Evolutionary conservation across 2,888 invertebrate species (phyloP).

Genomic region (Labia minor): DNA sequence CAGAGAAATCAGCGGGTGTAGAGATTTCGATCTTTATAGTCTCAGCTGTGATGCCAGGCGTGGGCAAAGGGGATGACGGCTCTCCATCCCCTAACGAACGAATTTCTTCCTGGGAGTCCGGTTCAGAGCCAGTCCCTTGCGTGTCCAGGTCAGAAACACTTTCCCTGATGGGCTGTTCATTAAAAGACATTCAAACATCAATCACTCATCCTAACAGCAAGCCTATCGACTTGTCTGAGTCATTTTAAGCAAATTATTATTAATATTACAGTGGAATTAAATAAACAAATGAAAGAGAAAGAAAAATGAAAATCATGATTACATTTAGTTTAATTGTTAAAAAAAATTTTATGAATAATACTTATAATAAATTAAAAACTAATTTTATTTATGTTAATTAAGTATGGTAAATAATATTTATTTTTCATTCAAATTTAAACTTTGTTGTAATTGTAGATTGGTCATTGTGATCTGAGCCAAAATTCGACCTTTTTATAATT

Average conservation of each 20-base stretch:
- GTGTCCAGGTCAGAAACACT: background rate
- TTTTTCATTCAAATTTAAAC: too few relatives aligned
- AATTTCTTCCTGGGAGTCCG: conserved; percentile 40
- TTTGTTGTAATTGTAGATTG: too few relatives aligned
- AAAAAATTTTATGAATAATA: too few relatives aligned
- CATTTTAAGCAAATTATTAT: background rate
- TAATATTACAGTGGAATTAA: background rate
- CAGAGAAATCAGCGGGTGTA: conserved; percentile 72
- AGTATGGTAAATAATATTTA: too few relatives aligned
- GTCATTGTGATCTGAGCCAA: too few relatives aligned
- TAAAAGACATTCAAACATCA: background rate
- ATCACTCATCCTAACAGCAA: background rate
- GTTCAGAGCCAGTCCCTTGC: background rate
- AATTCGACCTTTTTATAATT: too few relatives aligned
- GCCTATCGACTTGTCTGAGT: background rate
- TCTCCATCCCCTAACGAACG: conserved; percentile 44
- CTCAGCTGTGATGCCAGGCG: conserved; percentile 37
- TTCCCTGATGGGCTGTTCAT: background rate
- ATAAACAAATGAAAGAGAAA: background rate
- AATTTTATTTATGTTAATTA: too few relatives aligned
- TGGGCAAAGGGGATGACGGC: conserved; percentile 25
- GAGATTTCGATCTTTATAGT: conserved; percentile 81
- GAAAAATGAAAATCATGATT: too few relatives aligned
- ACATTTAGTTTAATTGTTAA: too few relatives aligned
- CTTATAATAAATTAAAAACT: too few relatives aligned